A percentile compares a stretch with the other conserved stretches of the same genome.
Conservation (phyloP, 2,888 invertebrate genomes). For the Magallana nippona region DNA sequence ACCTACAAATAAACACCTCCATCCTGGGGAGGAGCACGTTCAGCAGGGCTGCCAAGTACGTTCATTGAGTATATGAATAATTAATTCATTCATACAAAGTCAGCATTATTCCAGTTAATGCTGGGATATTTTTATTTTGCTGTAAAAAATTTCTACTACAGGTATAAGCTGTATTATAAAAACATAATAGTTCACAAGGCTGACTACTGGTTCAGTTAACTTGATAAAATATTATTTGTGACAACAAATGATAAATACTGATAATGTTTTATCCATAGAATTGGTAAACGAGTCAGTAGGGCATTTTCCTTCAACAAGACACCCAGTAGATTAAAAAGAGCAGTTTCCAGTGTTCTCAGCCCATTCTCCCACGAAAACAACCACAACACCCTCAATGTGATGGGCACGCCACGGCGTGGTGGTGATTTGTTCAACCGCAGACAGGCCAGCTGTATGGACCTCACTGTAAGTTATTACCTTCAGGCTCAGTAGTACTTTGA, state of each 20-base stretch:
- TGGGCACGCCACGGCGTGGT: constrained; percentile 48
- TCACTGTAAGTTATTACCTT: constrained; percentile 63
- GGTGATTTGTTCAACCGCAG: constrained; percentile 62
- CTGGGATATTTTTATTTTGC: no score
- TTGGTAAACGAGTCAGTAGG: constrained; percentile 86
- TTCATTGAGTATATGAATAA: not conserved
- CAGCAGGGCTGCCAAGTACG: constrained; percentile 88
- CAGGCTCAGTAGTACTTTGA: not conserved
- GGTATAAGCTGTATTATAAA: no score
- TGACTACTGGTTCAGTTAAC: no score
- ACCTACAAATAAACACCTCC: constrained; percentile 92
- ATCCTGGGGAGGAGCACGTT: constrained; percentile 90
- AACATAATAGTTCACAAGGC: no score
- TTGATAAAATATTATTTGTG: not conserved
- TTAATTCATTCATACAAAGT: no score
- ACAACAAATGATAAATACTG: not conserved
- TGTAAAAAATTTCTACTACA: no score
- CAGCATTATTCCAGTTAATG: no score
- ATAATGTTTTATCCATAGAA: constrained; percentile 60
- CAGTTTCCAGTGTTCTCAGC: constrained; percentile 87
- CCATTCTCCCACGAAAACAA: constrained; percentile 66
- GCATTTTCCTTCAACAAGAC: constrained; percentile 98
- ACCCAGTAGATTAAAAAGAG: constrained; percentile 90
- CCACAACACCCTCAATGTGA: constrained; percentile 42
- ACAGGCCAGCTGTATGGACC: constrained; percentile 72